Evolutionary conservation across 2,113 vertebrate species (phyloP).

Genomic region (Tychaedon coryphoeus): DNA sequence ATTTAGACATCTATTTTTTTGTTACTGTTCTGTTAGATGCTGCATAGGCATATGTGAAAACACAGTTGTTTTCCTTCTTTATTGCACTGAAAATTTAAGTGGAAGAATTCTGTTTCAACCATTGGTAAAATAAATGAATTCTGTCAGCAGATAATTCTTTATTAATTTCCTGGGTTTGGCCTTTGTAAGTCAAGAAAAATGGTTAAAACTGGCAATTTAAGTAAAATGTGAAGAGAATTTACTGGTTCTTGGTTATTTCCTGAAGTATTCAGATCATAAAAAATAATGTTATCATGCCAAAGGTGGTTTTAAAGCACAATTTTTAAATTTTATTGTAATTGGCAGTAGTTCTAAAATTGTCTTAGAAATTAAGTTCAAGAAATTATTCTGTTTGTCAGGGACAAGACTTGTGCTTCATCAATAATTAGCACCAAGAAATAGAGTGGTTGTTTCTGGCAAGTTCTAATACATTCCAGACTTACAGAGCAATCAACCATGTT

Average conservation of each 20-base stretch:
- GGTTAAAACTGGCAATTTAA: neutral
- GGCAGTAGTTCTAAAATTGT: neutral
- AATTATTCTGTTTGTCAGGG: neutral
- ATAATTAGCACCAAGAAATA: neutral
- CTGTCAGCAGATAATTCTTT: neutral
- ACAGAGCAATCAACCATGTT: neutral
- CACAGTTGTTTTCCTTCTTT: neutral
- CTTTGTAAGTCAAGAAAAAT: neutral
- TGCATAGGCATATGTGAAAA: neutral
- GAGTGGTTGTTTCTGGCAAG: neutral
- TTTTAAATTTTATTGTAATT: neutral
- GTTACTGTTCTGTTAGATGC: neutral
- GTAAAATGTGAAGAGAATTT: neutral
- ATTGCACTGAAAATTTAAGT: neutral
- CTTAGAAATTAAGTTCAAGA: neutral
- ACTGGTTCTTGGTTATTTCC: neutral
- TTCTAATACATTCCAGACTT: neutral
- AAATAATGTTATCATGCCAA: neutral
- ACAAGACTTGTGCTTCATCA: neutral
- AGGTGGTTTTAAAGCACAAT: neutral
- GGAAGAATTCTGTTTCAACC: neutral
- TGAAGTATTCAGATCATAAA: neutral
- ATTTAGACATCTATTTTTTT: neutral
- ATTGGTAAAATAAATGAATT: neutral
- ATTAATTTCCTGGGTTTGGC: neutral